phyloP scores from a whole-genome alignment of 2,113 vertebrate species.

The Calypte anna region DNA sequence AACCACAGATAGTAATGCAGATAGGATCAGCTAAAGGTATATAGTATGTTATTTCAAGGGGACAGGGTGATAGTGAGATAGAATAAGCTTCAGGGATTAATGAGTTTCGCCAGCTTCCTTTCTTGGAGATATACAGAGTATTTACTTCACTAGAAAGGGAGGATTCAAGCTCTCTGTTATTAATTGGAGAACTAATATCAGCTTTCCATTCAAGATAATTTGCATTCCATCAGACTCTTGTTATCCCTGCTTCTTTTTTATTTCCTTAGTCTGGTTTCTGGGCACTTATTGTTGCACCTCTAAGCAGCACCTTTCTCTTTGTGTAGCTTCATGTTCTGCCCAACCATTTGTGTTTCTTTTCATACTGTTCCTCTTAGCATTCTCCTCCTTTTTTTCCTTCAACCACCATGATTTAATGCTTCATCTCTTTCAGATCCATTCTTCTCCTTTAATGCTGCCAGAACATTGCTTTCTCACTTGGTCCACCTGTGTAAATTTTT shows the following conservation, averaged over 20 bases:
- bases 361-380: neutral
- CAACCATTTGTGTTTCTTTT: neutral
- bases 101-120: neutral
- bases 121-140: neutral
- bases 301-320: neutral
- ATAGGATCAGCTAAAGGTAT: neutral
- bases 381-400: neutral
- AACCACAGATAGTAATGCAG: neutral
- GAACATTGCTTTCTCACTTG: neutral
- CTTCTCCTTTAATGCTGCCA: neutral
- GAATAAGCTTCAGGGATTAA: neutral
- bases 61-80: neutral
- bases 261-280: neutral
- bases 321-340: neutral
- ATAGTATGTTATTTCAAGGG: neutral
- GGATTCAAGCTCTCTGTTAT: neutral
- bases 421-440: neutral
- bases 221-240: neutral
- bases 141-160: neutral
- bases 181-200: neutral
- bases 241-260: neutral
- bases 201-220: neutral
- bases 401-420: neutral
- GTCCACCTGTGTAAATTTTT: neutral
- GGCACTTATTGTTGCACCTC: neutral